A percentile compares a stretch with the other conserved stretches of the same genome.
These are phyloP conservation scores for Ceratina calcarata DNA, from an alignment of 1,140 invertebrate genomes.

Conservation along the genomic window DNA sequence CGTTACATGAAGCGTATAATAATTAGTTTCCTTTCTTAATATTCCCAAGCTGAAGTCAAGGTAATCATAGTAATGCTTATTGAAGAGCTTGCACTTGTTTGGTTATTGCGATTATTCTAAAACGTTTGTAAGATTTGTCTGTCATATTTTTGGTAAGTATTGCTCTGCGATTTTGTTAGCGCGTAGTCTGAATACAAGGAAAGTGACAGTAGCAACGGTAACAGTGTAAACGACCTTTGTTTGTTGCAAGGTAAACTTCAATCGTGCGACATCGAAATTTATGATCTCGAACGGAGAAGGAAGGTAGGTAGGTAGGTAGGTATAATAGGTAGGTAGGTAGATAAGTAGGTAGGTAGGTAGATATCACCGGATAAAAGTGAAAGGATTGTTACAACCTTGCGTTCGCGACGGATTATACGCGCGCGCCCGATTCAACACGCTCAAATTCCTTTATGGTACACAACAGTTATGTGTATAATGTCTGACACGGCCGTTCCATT, in stretches of 20 bases:
- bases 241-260: conserved; percentile 70
- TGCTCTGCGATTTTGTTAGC: too few species aligned
- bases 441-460: conserved; percentile 53
- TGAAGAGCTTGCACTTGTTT: too few species aligned
- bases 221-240: conserved; percentile 73
- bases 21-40: neutral
- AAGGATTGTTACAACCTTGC: conserved; percentile 76
- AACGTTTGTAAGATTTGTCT: too few species aligned
- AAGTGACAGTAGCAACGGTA: conserved; percentile 38
- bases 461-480: conserved; percentile 25
- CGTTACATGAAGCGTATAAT: neutral
- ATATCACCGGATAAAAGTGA: conserved; percentile 76
- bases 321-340: conserved; percentile 44
- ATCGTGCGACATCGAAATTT: conserved; percentile 70
- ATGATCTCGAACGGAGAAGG: conserved; percentile 66
- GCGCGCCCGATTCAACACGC: conserved; percentile 40
- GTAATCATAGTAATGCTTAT: too few species aligned
- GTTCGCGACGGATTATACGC: conserved; percentile 60
- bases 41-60: too few species aligned
- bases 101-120: too few species aligned
- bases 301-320: conserved; percentile 34
- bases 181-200: conserved; percentile 5
- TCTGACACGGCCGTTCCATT: conserved; percentile 33
- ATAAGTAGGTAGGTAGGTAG: conserved; percentile 16
- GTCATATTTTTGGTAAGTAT: too few species aligned